phyloP scores from a whole-genome alignment of 2,888 invertebrate genomes.

The Trypoxylon attenuatum region DNA sequence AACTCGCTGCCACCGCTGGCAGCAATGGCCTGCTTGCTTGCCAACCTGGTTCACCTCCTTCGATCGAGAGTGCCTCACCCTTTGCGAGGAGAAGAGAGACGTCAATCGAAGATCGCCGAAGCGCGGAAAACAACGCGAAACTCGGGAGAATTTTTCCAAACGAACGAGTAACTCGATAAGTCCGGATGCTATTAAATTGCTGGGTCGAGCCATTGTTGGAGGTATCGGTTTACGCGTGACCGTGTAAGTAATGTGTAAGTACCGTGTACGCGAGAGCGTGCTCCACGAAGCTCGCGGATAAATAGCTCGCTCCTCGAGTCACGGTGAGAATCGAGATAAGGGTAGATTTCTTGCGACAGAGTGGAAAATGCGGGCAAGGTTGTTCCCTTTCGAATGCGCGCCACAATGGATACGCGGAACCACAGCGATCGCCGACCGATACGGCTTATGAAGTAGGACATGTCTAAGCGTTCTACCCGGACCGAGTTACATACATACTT shows the following conservation, averaged over 20 bases:
- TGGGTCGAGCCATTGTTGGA: conserved; percentile 1
- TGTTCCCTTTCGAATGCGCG: conserved; percentile 48
- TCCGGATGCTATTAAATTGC: conserved; percentile 16
- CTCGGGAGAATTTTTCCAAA: no score
- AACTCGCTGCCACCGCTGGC: neutral
- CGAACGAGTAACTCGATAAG: conserved; percentile 2
- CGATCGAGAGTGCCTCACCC: neutral
- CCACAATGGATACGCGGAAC: conserved; percentile 54
- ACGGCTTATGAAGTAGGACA: conserved; percentile 44
- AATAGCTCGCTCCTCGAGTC: neutral
- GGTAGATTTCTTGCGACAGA: conserved; percentile 38
- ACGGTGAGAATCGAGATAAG: conserved; percentile 12
- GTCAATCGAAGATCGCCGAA: no score
- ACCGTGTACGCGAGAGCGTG: no score
- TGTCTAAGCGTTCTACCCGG: conserved; percentile 29
- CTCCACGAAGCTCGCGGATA: neutral
- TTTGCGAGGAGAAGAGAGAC: neutral
- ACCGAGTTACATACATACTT: no score
- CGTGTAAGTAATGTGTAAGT: neutral
- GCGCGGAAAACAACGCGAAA: neutral
- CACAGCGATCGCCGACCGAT: conserved; percentile 35
- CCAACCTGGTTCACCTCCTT: neutral
- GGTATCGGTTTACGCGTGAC: conserved; percentile 13
- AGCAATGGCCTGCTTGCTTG: neutral
- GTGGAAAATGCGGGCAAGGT: conserved; percentile 56